Evolutionary conservation across 2,888 invertebrate genomes (phyloP).

Genomic region (Tipula unca): DNA sequence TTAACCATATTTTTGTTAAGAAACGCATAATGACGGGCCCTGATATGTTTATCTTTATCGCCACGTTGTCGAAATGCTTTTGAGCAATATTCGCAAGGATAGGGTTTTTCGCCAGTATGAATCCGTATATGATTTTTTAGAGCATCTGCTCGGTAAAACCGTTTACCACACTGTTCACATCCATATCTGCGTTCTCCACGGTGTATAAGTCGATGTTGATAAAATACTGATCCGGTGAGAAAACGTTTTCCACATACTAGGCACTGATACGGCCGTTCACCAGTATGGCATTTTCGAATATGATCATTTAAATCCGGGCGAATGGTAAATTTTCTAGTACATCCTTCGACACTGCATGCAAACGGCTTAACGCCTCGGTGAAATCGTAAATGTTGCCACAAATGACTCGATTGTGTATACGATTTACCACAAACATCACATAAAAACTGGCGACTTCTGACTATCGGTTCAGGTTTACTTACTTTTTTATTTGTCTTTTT

Average conservation of each 20-base stretch:
- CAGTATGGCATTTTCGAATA: conserved; percentile 53
- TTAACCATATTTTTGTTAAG: not conserved
- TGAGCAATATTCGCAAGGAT: conserved; percentile 46
- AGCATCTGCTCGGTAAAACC: conserved; percentile 56
- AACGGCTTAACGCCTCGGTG: conserved; percentile 52
- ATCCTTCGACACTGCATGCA: conserved; percentile 51
- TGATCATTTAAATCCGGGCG: conserved; percentile 55
- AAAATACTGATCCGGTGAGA: conserved; percentile 54
- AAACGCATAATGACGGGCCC: conserved; percentile 44
- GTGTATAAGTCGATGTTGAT: conserved; percentile 54
- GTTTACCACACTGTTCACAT: conserved; percentile 53
- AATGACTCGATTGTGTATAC: conserved; percentile 53
- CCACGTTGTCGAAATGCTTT: conserved; percentile 49
- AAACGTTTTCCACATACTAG: conserved; percentile 53
- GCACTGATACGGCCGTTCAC: conserved; percentile 55
- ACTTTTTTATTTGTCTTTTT: conserved; percentile 39
- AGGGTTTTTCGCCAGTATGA: conserved; percentile 52
- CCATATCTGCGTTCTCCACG: conserved; percentile 55
- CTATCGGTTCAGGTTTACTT: conserved; percentile 33
- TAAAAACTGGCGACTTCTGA: conserved; percentile 43
- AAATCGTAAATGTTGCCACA: conserved; percentile 57
- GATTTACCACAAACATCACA: conserved; percentile 55
- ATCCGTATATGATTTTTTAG: conserved; percentile 54
- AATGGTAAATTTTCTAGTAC: conserved; percentile 53
- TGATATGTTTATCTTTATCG: conserved; percentile 49